Conservation (phyloP, 2,888 invertebrate species). For the Troides oblongomaculatus region DNA sequence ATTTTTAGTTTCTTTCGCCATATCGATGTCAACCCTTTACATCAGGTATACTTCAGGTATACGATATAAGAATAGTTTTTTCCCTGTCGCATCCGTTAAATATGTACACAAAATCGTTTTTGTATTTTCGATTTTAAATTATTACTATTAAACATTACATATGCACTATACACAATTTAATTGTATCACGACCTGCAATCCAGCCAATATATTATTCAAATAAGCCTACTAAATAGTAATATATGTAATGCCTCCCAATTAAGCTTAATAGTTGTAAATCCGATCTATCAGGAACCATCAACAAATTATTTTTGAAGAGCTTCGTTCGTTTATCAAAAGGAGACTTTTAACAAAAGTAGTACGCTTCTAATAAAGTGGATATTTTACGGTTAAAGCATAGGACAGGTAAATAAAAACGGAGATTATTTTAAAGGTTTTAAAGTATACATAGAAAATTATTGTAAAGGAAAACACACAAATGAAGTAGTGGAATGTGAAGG, state of each 20-base stretch:
- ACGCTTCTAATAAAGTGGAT: too few species aligned
- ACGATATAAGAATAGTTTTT: too few species aligned
- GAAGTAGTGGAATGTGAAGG: too few species aligned
- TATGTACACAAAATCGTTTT: neutral
- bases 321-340: neutral
- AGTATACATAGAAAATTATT: too few species aligned
- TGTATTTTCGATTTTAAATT: neutral
- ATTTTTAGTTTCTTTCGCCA: too few species aligned
- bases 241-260: neutral
- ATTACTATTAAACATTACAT: neutral
- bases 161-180: neutral
- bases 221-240: constrained; percentile 1
- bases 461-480: too few species aligned
- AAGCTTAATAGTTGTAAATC: neutral
- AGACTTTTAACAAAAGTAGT: neutral
- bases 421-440: too few species aligned
- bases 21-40: too few species aligned
- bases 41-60: too few species aligned
- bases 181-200: neutral
- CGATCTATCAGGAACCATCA: neutral
- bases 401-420: too few species aligned
- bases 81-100: neutral
- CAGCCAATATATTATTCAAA: constrained; percentile 1
- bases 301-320: neutral
- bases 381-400: too few species aligned